phyloP scores from a whole-genome alignment of 2,113 vertebrate genomes.

The Eptesicus fuscus region DNA sequence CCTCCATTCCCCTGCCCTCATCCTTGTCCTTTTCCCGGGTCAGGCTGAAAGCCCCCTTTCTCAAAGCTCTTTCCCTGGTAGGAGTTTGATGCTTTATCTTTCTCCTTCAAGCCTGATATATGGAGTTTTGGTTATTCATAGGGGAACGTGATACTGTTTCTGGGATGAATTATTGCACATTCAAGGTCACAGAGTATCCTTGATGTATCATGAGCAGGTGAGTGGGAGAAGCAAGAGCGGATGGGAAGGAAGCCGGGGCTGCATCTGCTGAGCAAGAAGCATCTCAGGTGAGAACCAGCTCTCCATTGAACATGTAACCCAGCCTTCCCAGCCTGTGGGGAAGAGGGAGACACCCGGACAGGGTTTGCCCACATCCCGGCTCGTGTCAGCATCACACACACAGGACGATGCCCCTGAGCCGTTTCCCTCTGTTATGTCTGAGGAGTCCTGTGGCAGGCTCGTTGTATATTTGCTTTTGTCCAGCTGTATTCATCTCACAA shows the following conservation, averaged over 20 bases:
- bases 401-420: neutral
- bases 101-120: conserved; percentile 55
- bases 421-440: neutral
- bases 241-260: conserved; percentile 34
- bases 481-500: neutral
- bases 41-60: neutral
- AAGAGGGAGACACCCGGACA: neutral
- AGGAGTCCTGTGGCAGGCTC: neutral
- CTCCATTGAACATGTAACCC: neutral
- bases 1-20: neutral
- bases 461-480: neutral
- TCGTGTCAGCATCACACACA: neutral
- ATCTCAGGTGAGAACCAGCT: neutral
- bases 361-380: neutral
- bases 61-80: neutral
- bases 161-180: conserved; percentile 62
- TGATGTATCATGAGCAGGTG: conserved; percentile 55
- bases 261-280: neutral
- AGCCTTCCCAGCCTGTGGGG: neutral
- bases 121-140: conserved; percentile 48
- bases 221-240: conserved; percentile 43
- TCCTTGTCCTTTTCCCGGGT: neutral
- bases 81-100: conserved; percentile 62
- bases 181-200: conserved; percentile 51
- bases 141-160: conserved; percentile 37